These are phyloP conservation scores for Bombyx mori DNA, from an alignment of 1,140 invertebrate genomes.

Conservation along the genomic window ASM3026992v2 NC_085119.1:6535001-6535500, in stretches of 20 bases:
- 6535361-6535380: no score
- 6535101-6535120: constrained; percentile 84
- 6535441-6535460: no score
- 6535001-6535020: constrained; percentile 72
- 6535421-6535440: no score
- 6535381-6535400: no score
- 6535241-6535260: background rate
- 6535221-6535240: background rate
- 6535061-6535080: constrained; percentile 74
- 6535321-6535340: no score
- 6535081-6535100: constrained; percentile 71
- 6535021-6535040: constrained; percentile 84
- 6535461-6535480: no score
- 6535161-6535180: constrained; percentile 85
- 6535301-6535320: no score
- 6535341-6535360: no score
- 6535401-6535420: no score
- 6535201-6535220: constrained; percentile 5
- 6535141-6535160: constrained; percentile 88
- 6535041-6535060: constrained; percentile 82
- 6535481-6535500: no score
- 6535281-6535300: no score
- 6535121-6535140: constrained; percentile 83
- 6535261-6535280: no score
- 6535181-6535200: constrained; percentile 73